phyloP scores from a whole-genome alignment of 2,113 vertebrate genomes.

The Macquaria ambigua region DNA sequence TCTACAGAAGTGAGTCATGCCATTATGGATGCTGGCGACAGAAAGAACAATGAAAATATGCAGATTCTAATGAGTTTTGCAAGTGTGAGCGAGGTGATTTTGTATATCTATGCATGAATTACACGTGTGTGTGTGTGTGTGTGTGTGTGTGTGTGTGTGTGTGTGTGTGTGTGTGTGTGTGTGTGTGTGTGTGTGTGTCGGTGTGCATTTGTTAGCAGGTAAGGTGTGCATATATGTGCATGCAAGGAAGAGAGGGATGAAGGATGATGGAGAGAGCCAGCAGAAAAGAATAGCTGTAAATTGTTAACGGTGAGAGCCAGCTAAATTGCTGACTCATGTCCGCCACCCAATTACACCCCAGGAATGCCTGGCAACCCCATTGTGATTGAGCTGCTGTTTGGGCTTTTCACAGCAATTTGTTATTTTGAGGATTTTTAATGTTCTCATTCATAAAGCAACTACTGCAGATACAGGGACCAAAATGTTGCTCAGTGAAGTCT shows the following conservation, averaged over 20 bases:
- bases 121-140: neutral
- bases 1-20: conserved; percentile 37
- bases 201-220: conserved; percentile 2
- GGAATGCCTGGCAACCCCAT: conserved; percentile 46
- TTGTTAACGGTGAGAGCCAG: conserved; percentile 45
- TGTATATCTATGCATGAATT: conserved; percentile 7
- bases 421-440: conserved; percentile 55
- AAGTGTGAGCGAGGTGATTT: neutral
- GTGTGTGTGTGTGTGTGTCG: neutral
- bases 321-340: conserved; percentile 74
- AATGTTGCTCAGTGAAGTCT: conserved; percentile 9
- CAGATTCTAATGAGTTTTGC: neutral
- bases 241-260: neutral
- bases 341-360: conserved; percentile 65
- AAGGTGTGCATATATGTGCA: conserved; percentile 10
- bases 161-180: neutral
- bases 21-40: conserved; percentile 39
- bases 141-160: neutral
- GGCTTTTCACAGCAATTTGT: conserved; percentile 62
- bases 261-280: conserved; percentile 28
- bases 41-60: conserved; percentile 14
- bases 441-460: conserved; percentile 25
- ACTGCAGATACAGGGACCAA: neutral
- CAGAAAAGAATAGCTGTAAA: conserved; percentile 61
- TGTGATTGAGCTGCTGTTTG: conserved; percentile 61